Conservation (phyloP, 2,113 vertebrate genomes). For the Phrynocephalus versicolor region DNA sequence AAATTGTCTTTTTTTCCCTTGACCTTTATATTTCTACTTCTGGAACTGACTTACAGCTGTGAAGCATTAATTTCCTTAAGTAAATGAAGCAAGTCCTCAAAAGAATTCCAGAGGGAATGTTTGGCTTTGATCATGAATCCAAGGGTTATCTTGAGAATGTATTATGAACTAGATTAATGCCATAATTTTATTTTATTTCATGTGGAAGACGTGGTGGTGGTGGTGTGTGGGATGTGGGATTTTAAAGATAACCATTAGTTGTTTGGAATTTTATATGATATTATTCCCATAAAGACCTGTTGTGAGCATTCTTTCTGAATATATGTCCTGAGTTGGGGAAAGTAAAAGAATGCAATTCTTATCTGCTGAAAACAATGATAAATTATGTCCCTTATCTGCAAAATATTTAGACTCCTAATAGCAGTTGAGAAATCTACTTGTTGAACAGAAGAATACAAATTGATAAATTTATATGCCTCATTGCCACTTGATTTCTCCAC, state of each 20-base stretch:
- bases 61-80: not conserved
- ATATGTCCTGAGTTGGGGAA: not conserved
- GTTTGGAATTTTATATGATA: not conserved
- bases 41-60: not conserved
- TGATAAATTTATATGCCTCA: not conserved
- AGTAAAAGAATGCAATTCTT: not conserved
- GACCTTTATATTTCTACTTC: not conserved
- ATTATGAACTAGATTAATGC: not conserved
- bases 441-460: not conserved
- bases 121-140: not conserved
- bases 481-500: not conserved
- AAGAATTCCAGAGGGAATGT: not conserved
- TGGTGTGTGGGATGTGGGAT: not conserved
- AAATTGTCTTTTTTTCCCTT: no score
- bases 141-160: not conserved
- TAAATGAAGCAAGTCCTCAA: not conserved
- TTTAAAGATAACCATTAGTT: not conserved
- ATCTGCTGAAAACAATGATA: not conserved
- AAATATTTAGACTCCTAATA: not conserved
- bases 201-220: no score
- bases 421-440: not conserved
- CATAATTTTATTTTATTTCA: not conserved
- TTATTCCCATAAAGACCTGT: not conserved
- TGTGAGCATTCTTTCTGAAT: not conserved
- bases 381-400: not conserved